These are phyloP conservation scores for Mechanitis mazaeus DNA, from an alignment of 2,888 invertebrate genomes.

Conservation along the genomic window DNA sequence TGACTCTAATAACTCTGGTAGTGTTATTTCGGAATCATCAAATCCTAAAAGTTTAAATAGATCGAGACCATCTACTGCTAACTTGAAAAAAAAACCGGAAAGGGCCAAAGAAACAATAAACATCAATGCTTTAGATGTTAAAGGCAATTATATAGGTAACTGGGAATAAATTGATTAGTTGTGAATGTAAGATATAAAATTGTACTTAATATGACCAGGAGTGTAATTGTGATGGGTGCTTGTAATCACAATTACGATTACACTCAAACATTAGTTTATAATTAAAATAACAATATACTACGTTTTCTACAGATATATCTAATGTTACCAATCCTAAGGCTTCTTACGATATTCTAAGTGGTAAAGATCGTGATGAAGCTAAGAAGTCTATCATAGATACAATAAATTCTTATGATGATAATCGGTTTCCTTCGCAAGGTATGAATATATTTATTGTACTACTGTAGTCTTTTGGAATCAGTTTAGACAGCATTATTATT, in stretches of 20 bases:
- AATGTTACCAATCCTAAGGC: neutral
- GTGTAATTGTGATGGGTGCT: too few species aligned
- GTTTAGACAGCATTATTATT: too few species aligned
- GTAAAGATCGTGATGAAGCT: slow-evolving; percentile 42
- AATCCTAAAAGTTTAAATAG: slow-evolving; percentile 1
- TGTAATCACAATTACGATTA: too few species aligned
- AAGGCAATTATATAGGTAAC: too few species aligned
- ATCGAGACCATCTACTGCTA: slow-evolving; percentile 15
- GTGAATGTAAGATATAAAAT: too few species aligned
- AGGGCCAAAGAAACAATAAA: too few species aligned
- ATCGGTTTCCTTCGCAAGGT: slow-evolving; percentile 68
- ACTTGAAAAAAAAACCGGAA: neutral
- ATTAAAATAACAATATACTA: neutral
- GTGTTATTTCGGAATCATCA: slow-evolving; percentile 24
- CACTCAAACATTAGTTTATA: too few species aligned
- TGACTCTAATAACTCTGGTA: slow-evolving; percentile 39
- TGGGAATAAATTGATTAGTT: too few species aligned
- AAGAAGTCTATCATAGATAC: slow-evolving; percentile 55
- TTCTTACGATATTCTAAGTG: neutral
- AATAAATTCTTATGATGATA: slow-evolving; percentile 61
- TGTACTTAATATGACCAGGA: too few species aligned
- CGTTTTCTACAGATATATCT: neutral
- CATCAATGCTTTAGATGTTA: too few species aligned
- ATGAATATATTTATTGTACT: slow-evolving; percentile 4
- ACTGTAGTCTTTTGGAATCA: neutral